Evolutionary conservation across 2,797 vertebrate genomes (phyloP).

Genomic region (Scomberomorus guttatus): DNA sequence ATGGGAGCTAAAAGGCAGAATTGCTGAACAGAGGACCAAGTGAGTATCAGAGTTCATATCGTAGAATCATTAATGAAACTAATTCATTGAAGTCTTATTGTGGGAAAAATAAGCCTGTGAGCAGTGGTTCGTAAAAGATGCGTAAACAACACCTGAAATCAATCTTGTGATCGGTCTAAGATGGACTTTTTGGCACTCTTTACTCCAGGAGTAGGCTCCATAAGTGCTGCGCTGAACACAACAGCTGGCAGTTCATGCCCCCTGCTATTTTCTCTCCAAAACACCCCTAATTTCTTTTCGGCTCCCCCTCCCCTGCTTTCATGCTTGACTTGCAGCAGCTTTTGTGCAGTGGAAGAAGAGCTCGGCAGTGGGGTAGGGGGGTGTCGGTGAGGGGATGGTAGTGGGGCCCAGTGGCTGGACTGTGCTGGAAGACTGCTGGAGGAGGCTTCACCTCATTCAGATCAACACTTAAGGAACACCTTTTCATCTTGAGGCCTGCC

Average conservation of each 20-base stretch:
- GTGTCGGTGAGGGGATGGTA: slow-evolving; percentile 13
- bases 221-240: slow-evolving; percentile 69
- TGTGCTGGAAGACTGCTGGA: slow-evolving; percentile 34
- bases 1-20: slow-evolving; percentile 2
- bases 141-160: slow-evolving; percentile 49
- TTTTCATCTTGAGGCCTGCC: slow-evolving; percentile 72
- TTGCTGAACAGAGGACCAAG: slow-evolving; percentile 5
- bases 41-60: background rate
- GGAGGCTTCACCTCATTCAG: slow-evolving; percentile 66
- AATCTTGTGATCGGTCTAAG: slow-evolving; percentile 48
- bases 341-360: slow-evolving; percentile 76
- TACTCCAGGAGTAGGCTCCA: slow-evolving; percentile 26
- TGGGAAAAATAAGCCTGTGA: slow-evolving; percentile 29
- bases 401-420: slow-evolving; percentile 30
- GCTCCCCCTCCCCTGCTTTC: slow-evolving; percentile 74
- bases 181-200: slow-evolving; percentile 55
- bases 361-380: slow-evolving; percentile 31
- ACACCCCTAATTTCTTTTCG: slow-evolving; percentile 76
- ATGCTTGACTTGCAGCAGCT: slow-evolving; percentile 84
- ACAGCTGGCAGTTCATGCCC: slow-evolving; percentile 82
- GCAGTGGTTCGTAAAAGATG: slow-evolving; percentile 42
- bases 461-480: slow-evolving; percentile 74
- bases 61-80: slow-evolving; percentile 15
- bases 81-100: slow-evolving; percentile 15
- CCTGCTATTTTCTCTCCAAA: slow-evolving; percentile 69